Conservation (phyloP, 2,888 invertebrate genomes). For the Monochamus alternatus region DNA sequence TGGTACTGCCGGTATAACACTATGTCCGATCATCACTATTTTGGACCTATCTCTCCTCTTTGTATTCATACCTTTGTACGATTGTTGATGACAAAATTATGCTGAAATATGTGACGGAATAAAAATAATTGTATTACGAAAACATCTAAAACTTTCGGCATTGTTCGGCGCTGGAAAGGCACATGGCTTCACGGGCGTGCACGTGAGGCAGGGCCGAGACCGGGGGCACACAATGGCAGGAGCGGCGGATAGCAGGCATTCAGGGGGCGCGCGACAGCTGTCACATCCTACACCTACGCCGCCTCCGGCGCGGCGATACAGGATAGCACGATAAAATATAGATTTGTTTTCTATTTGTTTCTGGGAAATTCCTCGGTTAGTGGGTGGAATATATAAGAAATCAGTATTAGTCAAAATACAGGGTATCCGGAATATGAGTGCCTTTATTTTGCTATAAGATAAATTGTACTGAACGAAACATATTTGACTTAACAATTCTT, state of each 20-base stretch:
- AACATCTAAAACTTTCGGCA: conserved; percentile 15
- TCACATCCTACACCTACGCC: conserved; percentile 51
- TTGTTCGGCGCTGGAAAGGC: conserved; percentile 23
- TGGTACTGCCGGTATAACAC: no score
- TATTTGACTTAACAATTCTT: no score
- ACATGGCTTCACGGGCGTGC: conserved; percentile 22
- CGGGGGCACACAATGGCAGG: conserved; percentile 55
- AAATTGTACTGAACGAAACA: no score
- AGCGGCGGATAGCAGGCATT: conserved; percentile 53
- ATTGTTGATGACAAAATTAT: neutral
- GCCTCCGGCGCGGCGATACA: conserved; percentile 42
- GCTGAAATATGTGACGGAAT: neutral
- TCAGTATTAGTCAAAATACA: neutral
- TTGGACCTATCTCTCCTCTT: no score
- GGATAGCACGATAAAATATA: conserved; percentile 13
- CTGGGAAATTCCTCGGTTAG: neutral
- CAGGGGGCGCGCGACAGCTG: conserved; percentile 56
- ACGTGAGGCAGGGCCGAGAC: conserved; percentile 43
- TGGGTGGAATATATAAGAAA: neutral
- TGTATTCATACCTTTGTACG: no score
- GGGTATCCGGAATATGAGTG: neutral
- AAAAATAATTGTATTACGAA: neutral
- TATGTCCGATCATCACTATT: no score
- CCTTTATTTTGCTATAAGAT: no score
- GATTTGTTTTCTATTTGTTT: neutral